phyloP scores from a whole-genome alignment of 2,888 invertebrate genomes.

The Sinelater perroti region DNA sequence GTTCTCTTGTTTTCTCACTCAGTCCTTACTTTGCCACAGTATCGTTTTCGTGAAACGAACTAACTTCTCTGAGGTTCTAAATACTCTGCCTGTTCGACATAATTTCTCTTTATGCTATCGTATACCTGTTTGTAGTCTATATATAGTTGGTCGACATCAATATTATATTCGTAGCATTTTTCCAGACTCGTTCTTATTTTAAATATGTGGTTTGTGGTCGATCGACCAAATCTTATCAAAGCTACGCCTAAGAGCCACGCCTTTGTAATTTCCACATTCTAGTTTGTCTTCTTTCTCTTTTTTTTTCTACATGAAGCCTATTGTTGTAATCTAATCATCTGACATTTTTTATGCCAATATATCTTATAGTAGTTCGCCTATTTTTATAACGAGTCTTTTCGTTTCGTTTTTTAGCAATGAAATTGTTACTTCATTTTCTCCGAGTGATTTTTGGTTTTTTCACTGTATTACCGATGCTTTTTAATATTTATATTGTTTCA shows the following conservation, averaged over 20 bases:
- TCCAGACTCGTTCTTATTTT: neutral
- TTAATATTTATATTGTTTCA: no score
- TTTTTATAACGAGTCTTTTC: neutral
- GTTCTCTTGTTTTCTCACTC: no score
- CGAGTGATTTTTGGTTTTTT: conserved; percentile 2
- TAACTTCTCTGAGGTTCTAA: no score
- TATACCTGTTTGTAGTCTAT: neutral
- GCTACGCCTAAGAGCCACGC: neutral
- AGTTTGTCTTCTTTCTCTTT: neutral
- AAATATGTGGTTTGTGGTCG: neutral
- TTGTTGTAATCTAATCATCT: neutral
- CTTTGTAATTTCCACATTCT: neutral
- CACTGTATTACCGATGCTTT: no score
- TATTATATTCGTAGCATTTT: conserved; percentile 1
- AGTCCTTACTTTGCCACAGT: no score
- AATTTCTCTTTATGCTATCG: no score
- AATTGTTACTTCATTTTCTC: neutral
- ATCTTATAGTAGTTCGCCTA: neutral
- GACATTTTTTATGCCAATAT: neutral
- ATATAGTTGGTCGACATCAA: neutral
- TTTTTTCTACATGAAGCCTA: no score
- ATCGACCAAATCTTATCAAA: neutral
- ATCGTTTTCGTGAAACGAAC: no score
- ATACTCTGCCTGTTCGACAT: no score
- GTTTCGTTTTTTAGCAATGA: neutral